Conservation (phyloP, 2,113 vertebrate species). For the Nicator chloris region DNA sequence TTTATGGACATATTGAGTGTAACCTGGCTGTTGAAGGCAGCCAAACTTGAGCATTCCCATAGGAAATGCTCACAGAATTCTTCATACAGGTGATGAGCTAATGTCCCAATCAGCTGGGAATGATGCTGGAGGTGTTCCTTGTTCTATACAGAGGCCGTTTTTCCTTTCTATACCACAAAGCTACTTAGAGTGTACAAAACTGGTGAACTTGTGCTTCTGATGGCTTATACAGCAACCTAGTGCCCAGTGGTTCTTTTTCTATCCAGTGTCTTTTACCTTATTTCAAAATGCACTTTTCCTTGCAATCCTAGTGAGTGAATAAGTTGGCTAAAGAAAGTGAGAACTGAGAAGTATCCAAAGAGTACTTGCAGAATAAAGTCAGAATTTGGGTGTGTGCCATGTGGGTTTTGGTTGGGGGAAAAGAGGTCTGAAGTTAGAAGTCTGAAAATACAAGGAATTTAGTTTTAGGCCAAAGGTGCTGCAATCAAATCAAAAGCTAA, state of each 20-base stretch:
- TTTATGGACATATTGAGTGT: background rate
- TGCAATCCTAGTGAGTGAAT: background rate
- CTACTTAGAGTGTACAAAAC: background rate
- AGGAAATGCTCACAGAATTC: background rate
- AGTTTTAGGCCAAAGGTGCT: background rate
- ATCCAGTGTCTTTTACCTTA: fast-evolving
- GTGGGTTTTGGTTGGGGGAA: background rate
- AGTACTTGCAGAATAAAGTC: background rate
- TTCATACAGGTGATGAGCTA: background rate
- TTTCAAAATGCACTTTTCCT: background rate
- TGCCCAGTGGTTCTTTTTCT: background rate
- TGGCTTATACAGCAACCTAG: background rate
- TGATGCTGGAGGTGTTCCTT: background rate
- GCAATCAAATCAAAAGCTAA: background rate
- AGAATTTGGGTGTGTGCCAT: background rate
- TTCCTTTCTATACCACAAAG: background rate
- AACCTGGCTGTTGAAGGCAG: background rate
- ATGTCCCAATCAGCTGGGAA: background rate
- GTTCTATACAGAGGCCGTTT: background rate
- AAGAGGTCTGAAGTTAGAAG: background rate
- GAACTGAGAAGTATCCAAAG: background rate
- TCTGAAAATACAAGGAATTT: background rate
- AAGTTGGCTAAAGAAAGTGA: background rate
- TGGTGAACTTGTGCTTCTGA: background rate
- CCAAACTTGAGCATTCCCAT: background rate